Percentiles rank a stretch among this genome's conserved stretches.
Evolutionary conservation across 2,888 invertebrate species (phyloP).

Genomic region (Chloromyia formosa): DNA sequence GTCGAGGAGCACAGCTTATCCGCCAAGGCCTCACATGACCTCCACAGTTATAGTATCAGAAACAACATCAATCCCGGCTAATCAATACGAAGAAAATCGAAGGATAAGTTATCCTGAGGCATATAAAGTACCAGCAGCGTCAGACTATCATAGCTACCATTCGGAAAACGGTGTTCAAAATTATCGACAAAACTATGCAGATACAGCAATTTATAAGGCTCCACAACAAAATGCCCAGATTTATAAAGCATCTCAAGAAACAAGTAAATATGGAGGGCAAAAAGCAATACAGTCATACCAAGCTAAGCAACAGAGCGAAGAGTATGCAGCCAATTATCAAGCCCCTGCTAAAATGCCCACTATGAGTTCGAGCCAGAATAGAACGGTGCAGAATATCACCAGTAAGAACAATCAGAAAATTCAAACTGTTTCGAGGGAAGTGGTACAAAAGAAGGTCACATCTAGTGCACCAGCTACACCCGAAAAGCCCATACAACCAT

Average conservation of each 20-base stretch:
- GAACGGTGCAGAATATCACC: neutral
- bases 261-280: neutral
- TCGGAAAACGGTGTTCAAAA: neutral
- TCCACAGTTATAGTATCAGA: neutral
- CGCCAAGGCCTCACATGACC: neutral
- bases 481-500: slow-evolving; percentile 35
- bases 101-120: neutral
- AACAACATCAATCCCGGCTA: neutral
- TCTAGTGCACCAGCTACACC: slow-evolving; percentile 31
- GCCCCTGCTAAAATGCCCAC: neutral
- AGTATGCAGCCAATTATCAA: neutral
- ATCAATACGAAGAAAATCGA: neutral
- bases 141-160: neutral
- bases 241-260: neutral
- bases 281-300: neutral
- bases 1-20: neutral
- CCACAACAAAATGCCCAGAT: neutral
- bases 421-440: neutral
- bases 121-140: neutral
- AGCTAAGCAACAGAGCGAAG: neutral
- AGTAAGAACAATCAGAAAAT: neutral
- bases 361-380: neutral
- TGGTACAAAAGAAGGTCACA: neutral
- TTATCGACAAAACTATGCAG: neutral
- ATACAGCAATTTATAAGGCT: neutral